A percentile compares a stretch with the other conserved stretches of the same genome.
Evolutionary conservation across 2,113 vertebrate genomes (phyloP).

Genomic region (Oriolus oriolus): DNA sequence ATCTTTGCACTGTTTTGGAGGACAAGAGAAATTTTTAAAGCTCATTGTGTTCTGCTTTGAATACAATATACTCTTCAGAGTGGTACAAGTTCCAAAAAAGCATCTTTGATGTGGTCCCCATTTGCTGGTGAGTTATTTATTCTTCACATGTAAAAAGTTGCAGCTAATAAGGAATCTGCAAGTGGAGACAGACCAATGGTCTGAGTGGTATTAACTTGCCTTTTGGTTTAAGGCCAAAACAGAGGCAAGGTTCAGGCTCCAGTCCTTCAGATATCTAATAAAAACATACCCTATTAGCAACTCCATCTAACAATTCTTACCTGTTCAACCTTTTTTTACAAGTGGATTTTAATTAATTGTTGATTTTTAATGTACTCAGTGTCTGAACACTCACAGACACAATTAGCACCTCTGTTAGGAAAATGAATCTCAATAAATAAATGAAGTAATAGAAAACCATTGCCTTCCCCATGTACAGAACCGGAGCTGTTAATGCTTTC

Average conservation of each 20-base stretch:
- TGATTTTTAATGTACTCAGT: background rate
- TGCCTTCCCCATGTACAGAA: background rate
- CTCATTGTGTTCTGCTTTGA: background rate
- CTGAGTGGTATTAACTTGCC: background rate
- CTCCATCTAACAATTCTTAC: background rate
- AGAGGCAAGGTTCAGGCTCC: background rate
- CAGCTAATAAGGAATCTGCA: background rate
- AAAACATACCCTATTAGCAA: background rate
- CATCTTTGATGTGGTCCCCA: background rate
- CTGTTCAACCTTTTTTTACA: background rate
- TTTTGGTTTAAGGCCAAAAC: background rate
- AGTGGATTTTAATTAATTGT: background rate
- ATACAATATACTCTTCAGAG: background rate
- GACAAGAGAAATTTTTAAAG: background rate
- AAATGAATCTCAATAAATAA: background rate
- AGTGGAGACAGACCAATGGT: background rate
- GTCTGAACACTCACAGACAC: background rate
- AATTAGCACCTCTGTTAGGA: background rate
- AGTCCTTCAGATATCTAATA: background rate
- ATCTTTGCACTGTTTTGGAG: background rate
- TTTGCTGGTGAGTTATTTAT: background rate
- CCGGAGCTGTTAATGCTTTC: background rate
- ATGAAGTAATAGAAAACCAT: background rate
- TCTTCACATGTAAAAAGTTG: background rate
- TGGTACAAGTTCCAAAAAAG: background rate